A percentile compares a stretch with the other conserved stretches of the same genome.
These are phyloP conservation scores for Asbolus verrucosus DNA, from an alignment of 1,140 invertebrate species.

Conservation along the genomic window DNA sequence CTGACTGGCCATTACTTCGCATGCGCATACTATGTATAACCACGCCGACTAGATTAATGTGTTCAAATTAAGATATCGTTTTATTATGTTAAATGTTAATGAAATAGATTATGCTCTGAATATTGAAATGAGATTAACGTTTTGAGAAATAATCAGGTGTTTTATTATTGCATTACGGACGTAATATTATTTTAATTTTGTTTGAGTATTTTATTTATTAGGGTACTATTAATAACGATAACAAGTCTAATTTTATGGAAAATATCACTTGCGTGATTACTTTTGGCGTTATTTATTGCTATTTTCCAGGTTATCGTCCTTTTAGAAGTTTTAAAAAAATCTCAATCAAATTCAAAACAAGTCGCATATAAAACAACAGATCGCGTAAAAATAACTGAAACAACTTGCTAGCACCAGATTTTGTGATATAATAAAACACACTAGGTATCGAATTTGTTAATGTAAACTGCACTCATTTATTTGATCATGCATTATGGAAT, in stretches of 20 bases:
- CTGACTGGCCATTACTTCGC: constrained; percentile 14
- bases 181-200: constrained; percentile 47
- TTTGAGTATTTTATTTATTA: constrained; percentile 50
- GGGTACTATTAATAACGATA: constrained; percentile 43
- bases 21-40: constrained; percentile 37
- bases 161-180: constrained; percentile 43
- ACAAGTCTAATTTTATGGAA: constrained; percentile 37
- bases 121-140: constrained; percentile 33
- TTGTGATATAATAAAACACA: no score
- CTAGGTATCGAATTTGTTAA: no score
- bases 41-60: constrained; percentile 50
- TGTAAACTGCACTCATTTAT: no score
- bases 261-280: constrained; percentile 33
- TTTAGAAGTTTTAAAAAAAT: not conserved
- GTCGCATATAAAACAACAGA: no score
- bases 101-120: constrained; percentile 47
- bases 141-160: constrained; percentile 48
- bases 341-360: not conserved
- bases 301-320: constrained; percentile 6
- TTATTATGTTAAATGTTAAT: constrained; percentile 49
- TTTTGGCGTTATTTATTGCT: constrained; percentile 4
- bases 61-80: constrained; percentile 47
- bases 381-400: no score
- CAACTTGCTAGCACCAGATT: no score
- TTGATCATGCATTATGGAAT: not conserved